A percentile compares a stretch with the other conserved stretches of the same genome.
These are phyloP conservation scores for Brachionus manjavacas DNA, from an alignment of 1,140 invertebrate genomes.

Conservation along the genomic window DNA sequence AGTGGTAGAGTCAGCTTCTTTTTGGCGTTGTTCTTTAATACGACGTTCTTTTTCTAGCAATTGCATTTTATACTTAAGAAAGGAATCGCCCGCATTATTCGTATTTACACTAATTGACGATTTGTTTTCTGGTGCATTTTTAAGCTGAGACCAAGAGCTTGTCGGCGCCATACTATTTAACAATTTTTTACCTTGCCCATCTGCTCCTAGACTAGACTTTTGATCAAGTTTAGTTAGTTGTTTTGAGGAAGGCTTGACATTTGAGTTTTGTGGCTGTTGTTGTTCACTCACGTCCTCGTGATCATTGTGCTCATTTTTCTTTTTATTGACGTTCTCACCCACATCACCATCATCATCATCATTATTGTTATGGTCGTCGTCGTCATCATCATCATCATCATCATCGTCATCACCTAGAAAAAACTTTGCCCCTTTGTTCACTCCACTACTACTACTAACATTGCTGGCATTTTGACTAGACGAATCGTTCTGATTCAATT, in stretches of 20 bases:
- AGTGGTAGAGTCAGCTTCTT: not conserved
- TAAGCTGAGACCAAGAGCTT: slow-evolving; percentile 16
- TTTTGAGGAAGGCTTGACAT: too few species aligned
- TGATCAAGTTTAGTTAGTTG: not conserved
- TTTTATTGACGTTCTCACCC: too few species aligned
- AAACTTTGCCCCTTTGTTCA: not conserved
- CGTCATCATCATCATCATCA: not conserved
- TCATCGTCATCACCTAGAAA: slow-evolving; percentile 33
- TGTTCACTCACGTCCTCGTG: too few species aligned
- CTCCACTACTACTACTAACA: not conserved
- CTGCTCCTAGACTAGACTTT: not conserved
- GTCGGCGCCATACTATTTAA: not conserved
- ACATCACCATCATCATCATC: too few species aligned
- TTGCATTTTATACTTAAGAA: slow-evolving; percentile 37
- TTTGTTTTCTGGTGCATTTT: not conserved
- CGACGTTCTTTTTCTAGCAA: slow-evolving; percentile 2
- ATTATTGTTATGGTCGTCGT: not conserved
- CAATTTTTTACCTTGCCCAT: not conserved
- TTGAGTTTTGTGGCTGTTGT: not conserved
- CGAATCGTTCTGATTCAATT: not conserved
- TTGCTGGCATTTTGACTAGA: not conserved
- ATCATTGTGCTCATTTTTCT: too few species aligned
- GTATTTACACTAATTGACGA: not conserved
- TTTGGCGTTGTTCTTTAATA: slow-evolving; percentile 17
- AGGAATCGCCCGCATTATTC: slow-evolving; percentile 12